Conservation (phyloP, 2,797 vertebrate species). For the Philypnodon macrostomus region DNA sequence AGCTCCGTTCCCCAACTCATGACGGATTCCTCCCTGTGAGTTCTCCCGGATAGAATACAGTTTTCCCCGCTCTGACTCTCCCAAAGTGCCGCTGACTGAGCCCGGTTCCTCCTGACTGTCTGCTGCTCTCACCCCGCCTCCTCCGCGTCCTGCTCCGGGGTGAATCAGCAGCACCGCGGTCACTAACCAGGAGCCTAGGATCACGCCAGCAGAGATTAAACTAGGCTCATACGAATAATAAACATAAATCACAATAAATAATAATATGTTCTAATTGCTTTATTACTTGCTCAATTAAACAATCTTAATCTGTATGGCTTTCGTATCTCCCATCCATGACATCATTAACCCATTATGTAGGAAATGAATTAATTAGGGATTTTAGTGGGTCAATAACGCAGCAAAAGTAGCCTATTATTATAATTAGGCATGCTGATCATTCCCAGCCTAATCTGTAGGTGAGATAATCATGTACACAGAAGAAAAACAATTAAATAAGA, state of each 20-base stretch:
- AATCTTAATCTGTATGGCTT: too few relatives aligned
- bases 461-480: too few relatives aligned
- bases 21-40: conserved; percentile 50
- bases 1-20: conserved; percentile 89
- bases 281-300: too few relatives aligned
- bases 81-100: conserved; percentile 50
- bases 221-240: background rate
- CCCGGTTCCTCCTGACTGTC: conserved; percentile 45
- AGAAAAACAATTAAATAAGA: too few relatives aligned
- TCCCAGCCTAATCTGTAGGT: too few relatives aligned
- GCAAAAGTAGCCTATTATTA: too few relatives aligned
- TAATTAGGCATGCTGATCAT: too few relatives aligned
- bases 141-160: conserved; percentile 20
- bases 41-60: conserved; percentile 58
- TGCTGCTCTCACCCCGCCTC: conserved; percentile 32
- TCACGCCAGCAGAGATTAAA: background rate
- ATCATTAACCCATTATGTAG: too few relatives aligned
- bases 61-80: conserved; percentile 59
- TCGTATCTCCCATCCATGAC: too few relatives aligned
- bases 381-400: too few relatives aligned
- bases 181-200: conserved; percentile 24
- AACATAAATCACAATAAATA: background rate
- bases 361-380: too few relatives aligned
- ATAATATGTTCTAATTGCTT: background rate
- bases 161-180: conserved; percentile 47